These are phyloP conservation scores for Lagenorhynchus albirostris DNA, from an alignment of 2,113 vertebrate species.

Conservation along the genomic window DNA sequence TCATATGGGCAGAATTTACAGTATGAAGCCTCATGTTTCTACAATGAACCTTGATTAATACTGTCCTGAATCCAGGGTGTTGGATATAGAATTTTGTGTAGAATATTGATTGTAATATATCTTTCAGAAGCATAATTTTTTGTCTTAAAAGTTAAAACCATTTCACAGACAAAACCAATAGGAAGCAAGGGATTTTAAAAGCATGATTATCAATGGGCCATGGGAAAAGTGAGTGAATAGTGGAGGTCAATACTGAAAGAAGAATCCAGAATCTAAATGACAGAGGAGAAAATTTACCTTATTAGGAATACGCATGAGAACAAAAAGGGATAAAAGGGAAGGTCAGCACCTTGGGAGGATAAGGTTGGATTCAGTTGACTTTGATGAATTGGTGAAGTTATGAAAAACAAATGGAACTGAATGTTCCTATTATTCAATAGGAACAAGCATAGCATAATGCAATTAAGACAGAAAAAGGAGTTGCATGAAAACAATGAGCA, in stretches of 20 bases:
- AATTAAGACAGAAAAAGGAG: constrained; percentile 23
- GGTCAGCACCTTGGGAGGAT: background rate
- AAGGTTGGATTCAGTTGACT: constrained; percentile 24
- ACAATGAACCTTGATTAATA: background rate
- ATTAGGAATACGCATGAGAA: background rate
- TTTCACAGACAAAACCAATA: background rate
- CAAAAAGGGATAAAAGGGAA: background rate
- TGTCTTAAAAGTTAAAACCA: background rate
- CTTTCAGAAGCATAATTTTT: background rate
- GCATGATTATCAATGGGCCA: background rate
- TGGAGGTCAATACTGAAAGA: background rate
- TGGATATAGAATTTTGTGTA: background rate
- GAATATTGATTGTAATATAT: background rate
- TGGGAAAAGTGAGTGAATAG: background rate
- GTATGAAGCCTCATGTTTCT: background rate
- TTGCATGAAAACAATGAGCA: background rate
- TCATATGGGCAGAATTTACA: background rate
- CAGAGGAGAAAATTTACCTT: background rate
- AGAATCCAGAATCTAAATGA: background rate
- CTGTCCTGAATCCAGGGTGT: background rate
- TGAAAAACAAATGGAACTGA: constrained; percentile 11
- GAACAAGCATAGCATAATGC: background rate
- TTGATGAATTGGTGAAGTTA: constrained; percentile 37
- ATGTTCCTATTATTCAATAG: background rate
- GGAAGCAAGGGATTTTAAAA: background rate